These are phyloP conservation scores for Sphaerodactylus townsendi DNA, from an alignment of 2,113 vertebrate species.

Conservation along the genomic window DNA sequence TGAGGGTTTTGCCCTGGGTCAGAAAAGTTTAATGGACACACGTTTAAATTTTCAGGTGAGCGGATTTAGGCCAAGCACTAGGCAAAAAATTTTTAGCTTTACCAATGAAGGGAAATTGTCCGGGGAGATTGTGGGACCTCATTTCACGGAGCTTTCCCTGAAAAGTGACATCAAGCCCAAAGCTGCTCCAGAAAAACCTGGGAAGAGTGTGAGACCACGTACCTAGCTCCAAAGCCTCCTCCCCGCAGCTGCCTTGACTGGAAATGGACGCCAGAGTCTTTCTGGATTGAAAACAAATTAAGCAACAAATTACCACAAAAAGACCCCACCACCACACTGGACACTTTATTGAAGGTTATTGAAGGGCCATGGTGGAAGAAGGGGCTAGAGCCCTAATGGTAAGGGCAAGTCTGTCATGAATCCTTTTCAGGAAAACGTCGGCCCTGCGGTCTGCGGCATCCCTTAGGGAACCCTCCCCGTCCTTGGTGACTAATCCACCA, in stretches of 20 bases:
- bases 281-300: conserved; percentile 65
- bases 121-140: neutral
- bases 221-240: conserved; percentile 81
- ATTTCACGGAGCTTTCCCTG: neutral
- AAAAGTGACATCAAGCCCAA: neutral
- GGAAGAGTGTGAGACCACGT: conserved; percentile 25
- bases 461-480: too few species aligned
- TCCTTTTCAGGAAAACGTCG: too few species aligned
- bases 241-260: conserved; percentile 51
- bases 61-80: neutral
- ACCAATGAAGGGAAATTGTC: neutral
- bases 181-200: too few species aligned
- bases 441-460: too few species aligned
- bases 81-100: neutral
- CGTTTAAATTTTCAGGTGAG: neutral
- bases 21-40: neutral
- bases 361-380: too few species aligned
- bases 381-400: too few species aligned
- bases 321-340: too few species aligned
- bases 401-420: too few species aligned
- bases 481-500: too few species aligned
- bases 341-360: too few species aligned
- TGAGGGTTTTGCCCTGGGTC: neutral
- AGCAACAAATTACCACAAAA: neutral
- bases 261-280: conserved; percentile 50